Conservation (phyloP, 2,113 vertebrate species). For the Eurypyga helias region DNA sequence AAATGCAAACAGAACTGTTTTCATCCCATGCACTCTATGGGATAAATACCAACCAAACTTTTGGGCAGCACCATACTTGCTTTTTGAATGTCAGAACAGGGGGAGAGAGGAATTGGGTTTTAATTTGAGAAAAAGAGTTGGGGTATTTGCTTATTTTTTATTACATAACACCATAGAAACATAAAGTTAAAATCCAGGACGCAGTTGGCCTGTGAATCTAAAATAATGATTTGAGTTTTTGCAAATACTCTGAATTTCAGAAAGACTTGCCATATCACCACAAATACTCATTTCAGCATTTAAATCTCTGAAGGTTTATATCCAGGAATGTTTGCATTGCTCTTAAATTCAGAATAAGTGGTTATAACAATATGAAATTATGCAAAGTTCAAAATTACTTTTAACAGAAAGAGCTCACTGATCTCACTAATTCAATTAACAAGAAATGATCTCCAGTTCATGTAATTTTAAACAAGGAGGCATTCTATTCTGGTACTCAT, state of each 20-base stretch:
- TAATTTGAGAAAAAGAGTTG: background rate
- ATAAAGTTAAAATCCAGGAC: background rate
- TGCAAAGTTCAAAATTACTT: background rate
- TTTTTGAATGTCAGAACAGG: background rate
- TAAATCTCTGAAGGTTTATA: background rate
- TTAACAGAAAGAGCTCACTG: background rate
- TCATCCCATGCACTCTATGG: background rate
- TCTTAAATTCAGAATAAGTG: background rate
- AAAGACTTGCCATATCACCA: background rate
- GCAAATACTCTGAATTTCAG: background rate
- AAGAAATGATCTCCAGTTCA: background rate
- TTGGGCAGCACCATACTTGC: background rate
- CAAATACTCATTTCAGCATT: background rate
- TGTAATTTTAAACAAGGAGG: background rate
- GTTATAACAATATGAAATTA: background rate
- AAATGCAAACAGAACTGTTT: background rate
- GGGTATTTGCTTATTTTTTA: background rate
- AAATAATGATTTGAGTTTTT: background rate
- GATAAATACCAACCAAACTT: background rate
- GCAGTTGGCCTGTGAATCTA: background rate
- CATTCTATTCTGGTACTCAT: background rate
- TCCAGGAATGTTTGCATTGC: background rate
- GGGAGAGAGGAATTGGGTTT: background rate
- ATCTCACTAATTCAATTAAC: background rate
- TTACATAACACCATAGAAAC: background rate